phyloP scores from a whole-genome alignment of 2,888 invertebrate genomes.

The Blera fallax region DNA sequence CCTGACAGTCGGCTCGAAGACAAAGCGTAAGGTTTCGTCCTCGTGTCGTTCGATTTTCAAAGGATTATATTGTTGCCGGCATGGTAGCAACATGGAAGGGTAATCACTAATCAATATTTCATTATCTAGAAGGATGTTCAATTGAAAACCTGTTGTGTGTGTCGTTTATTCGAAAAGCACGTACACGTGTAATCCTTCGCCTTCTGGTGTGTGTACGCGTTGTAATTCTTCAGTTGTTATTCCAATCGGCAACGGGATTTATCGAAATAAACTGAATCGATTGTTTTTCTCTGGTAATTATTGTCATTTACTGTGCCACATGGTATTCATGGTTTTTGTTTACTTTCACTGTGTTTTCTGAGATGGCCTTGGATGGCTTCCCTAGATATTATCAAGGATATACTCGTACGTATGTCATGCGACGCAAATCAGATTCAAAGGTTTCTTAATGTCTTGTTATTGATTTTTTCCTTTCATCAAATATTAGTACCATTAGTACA shows the following conservation, averaged over 20 bases:
- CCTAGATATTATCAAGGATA: background rate
- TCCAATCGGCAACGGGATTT: background rate
- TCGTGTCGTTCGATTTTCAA: background rate
- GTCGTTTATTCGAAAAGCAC: background rate
- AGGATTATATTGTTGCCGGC: background rate
- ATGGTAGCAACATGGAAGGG: background rate
- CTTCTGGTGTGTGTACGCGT: background rate
- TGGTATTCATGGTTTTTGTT: background rate
- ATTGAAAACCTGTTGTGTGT: slow-evolving; percentile 19
- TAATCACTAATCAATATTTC: background rate
- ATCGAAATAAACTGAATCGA: background rate
- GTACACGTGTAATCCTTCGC: slow-evolving; percentile 4
- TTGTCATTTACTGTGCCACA: background rate
- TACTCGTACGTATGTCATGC: background rate
- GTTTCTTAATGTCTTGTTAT: background rate
- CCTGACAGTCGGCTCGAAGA: background rate
- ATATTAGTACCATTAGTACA: background rate
- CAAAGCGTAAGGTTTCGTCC: background rate
- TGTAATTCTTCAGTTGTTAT: background rate
- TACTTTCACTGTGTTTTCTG: background rate
- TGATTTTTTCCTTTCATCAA: background rate
- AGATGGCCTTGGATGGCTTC: background rate
- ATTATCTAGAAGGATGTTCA: background rate
- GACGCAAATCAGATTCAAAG: background rate
- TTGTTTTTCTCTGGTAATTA: slow-evolving; percentile 10